Evolutionary conservation across 2,113 vertebrate genomes (phyloP), one percentile per base, ranked within the genome.

Genomic region (Nerophis ophidion): DNA sequence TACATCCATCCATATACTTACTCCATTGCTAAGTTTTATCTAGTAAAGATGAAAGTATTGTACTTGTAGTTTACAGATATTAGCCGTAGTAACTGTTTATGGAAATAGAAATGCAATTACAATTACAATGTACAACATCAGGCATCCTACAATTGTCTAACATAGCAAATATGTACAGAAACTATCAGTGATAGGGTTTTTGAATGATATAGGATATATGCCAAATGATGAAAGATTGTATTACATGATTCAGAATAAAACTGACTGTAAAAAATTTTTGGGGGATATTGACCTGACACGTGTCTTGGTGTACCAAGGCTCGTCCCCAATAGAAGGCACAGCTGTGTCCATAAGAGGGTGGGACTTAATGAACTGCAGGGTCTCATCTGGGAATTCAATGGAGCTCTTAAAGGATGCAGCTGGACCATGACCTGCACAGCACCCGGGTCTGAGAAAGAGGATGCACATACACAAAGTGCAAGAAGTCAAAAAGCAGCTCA

Each of bases 271-370:
- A 17, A 17, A 1, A 13, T 42, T 19, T 56, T 56, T 44, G 4
- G 38, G 4, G 38, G 16, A 42, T 3, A 0, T 44, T 62, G 88
- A 99, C 97, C 96, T 94, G 89, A 99, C 95, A 38, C 95, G 92
- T 4, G 97, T 99, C 90, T 95, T 98, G 35, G 97, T 99, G 90
- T 99, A 97, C 95, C 95, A 98, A 6, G 97, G 97, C 81, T 98
- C 95, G 1, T 98, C 94, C 10, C 90, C 87, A 6, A 94, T 85
- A 13, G 95, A 95, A 0, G 95, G 95, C 59, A 98, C 93, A 0
- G 95, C 93, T 13, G 91, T 89, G 81, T 99, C 95, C 97, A 99
- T 97, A 68, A 99, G 83, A 4, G 97, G 95, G 79, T 99, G 97
- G 61, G 94, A 97, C 81, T 99, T 99, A 89, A 99, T 97, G 89